phyloP scores from a whole-genome alignment of 2,113 vertebrate species.

The Hippolais icterina region DNA sequence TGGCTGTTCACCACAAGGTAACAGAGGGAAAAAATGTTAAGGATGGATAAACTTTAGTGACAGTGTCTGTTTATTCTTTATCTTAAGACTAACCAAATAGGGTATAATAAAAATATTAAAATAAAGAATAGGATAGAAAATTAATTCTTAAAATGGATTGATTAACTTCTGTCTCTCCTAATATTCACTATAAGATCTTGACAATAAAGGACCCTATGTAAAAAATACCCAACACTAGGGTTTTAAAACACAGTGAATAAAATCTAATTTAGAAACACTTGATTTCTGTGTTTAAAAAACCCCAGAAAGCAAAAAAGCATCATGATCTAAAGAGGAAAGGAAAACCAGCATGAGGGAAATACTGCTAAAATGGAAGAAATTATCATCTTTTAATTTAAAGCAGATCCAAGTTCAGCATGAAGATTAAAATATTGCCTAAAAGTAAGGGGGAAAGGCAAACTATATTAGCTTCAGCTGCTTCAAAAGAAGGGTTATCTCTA shows the following conservation, averaged over 20 bases:
- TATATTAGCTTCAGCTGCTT: background rate
- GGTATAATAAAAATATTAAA: background rate
- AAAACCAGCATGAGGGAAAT: background rate
- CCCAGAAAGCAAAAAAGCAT: background rate
- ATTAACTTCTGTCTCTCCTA: slow-evolving; percentile 15
- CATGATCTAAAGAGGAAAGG: background rate
- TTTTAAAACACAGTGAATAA: slow-evolving; percentile 38
- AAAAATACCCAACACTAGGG: background rate
- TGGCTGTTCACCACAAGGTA: background rate
- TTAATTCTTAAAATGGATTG: background rate
- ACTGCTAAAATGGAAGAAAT: background rate
- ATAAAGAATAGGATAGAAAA: slow-evolving; percentile 17
- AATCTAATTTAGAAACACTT: slow-evolving; percentile 28
- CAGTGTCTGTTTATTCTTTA: too few species aligned
- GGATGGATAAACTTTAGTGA: background rate
- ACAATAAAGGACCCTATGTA: background rate
- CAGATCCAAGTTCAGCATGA: background rate
- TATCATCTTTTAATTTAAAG: background rate
- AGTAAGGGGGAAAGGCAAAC: background rate
- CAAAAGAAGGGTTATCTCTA: background rate
- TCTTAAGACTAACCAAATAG: background rate
- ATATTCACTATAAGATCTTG: slow-evolving; percentile 5
- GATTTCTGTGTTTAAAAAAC: background rate
- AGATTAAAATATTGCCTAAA: background rate
- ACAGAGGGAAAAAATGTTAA: background rate